A percentile compares a stretch with the other conserved stretches of the same genome.
Evolutionary conservation across 2,113 vertebrate species (phyloP).

Genomic region (Physeter macrocephalus): DNA sequence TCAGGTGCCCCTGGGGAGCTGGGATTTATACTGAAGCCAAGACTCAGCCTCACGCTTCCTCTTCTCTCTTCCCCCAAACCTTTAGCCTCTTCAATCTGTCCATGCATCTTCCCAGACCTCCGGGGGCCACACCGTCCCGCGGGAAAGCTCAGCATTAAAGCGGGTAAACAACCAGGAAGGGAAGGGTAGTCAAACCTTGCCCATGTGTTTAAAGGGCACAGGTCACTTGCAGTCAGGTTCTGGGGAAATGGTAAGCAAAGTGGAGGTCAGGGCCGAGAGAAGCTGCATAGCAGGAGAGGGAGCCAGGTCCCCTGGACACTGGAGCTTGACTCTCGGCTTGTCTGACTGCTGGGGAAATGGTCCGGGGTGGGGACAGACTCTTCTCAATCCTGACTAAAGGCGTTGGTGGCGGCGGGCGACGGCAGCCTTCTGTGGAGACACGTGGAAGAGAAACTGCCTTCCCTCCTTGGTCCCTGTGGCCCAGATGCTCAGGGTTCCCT

Average conservation of each 20-base stretch:
- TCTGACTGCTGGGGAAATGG: conserved; percentile 40
- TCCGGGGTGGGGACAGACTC: conserved; percentile 40
- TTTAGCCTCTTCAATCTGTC: background rate
- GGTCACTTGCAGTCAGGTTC: background rate
- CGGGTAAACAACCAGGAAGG: background rate
- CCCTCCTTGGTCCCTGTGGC: background rate
- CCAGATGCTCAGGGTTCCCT: background rate
- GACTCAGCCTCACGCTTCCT: background rate
- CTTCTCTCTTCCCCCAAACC: background rate
- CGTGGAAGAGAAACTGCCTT: conserved; percentile 49
- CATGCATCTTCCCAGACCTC: background rate
- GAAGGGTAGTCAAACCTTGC: background rate
- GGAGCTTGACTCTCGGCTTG: background rate
- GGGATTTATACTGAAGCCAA: background rate
- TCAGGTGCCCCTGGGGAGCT: background rate
- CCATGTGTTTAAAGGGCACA: background rate
- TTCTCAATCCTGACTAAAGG: conserved; percentile 38
- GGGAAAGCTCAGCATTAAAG: background rate
- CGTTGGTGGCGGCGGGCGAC: background rate
- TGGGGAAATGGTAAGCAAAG: background rate
- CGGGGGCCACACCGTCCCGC: background rate
- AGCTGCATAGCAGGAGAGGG: background rate
- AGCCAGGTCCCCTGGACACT: background rate
- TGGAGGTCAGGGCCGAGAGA: background rate
- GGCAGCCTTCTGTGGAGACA: conserved; percentile 10